Conservation (phyloP, 2,888 invertebrate species). For the Phaonia tiefii region DNA sequence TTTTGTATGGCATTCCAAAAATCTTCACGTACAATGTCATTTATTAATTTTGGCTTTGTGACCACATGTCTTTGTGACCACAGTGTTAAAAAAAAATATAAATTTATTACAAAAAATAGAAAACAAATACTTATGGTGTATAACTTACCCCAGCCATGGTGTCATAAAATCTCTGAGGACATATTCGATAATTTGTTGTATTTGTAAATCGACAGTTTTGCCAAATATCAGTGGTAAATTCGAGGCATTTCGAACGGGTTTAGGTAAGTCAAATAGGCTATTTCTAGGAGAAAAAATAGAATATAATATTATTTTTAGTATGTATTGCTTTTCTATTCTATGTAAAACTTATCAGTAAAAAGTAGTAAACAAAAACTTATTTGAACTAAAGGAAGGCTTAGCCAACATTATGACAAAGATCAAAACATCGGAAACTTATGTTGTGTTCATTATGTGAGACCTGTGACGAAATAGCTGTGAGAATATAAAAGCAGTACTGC, state of each 20-base stretch:
- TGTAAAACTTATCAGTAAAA: too few relatives aligned
- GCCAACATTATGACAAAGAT: too few relatives aligned
- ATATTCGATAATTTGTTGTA: conserved; percentile 91
- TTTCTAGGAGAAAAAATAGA: conserved; percentile 73
- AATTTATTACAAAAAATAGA: conserved; percentile 68
- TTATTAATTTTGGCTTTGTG: conserved; percentile 85
- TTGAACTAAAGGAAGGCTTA: too few relatives aligned
- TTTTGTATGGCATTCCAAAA: conserved; percentile 90
- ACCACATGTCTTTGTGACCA: conserved; percentile 85
- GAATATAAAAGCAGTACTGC: too few relatives aligned
- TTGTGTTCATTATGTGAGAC: too few relatives aligned
- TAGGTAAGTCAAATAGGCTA: conserved; percentile 79
- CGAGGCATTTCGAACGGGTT: conserved; percentile 80
- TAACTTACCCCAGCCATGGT: conserved; percentile 84
- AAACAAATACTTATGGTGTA: conserved; percentile 12
- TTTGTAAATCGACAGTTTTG: conserved; percentile 90
- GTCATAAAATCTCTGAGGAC: conserved; percentile 89
- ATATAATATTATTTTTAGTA: too few relatives aligned
- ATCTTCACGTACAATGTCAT: conserved; percentile 88
- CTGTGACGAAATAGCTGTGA: too few relatives aligned
- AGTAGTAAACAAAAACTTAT: too few relatives aligned
- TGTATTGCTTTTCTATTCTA: too few relatives aligned
- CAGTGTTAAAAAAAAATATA: conserved; percentile 74
- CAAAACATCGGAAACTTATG: too few relatives aligned
- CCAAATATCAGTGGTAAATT: conserved; percentile 91